These are phyloP conservation scores for Hydrocynus forskahlii DNA, from an alignment of 2,797 vertebrate species.

Conservation along the genomic window DNA sequence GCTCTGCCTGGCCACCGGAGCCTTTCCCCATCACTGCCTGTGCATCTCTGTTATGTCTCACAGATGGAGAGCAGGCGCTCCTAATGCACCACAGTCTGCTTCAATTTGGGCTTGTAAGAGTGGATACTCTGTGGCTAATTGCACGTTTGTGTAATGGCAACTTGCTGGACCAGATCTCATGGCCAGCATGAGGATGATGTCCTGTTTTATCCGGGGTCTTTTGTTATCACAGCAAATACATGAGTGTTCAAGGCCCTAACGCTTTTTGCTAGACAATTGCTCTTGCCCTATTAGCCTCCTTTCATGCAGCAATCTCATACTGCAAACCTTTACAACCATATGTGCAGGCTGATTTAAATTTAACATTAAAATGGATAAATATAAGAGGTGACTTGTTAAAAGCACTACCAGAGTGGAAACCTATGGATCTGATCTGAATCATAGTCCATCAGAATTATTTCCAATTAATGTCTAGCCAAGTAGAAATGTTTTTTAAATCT, in stretches of 20 bases:
- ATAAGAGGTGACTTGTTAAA: constrained; percentile 6
- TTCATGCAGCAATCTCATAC: not conserved
- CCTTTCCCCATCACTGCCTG: constrained; percentile 59
- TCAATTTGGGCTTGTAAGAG: constrained; percentile 57
- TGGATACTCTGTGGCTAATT: constrained; percentile 57
- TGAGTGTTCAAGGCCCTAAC: constrained; percentile 22
- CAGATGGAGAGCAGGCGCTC: constrained; percentile 61
- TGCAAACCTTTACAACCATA: constrained; percentile 18
- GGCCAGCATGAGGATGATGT: constrained; percentile 44
- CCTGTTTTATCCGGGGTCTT: constrained; percentile 39
- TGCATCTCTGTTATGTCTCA: constrained; percentile 60
- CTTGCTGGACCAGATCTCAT: constrained; percentile 50
- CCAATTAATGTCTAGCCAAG: not conserved
- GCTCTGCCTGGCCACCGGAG: constrained; percentile 53
- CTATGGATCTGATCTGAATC: constrained; percentile 32
- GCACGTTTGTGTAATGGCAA: constrained; percentile 50
- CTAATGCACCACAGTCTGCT: constrained; percentile 61
- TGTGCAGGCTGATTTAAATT: constrained; percentile 34
- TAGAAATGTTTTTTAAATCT: not conserved
- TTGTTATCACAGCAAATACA: constrained; percentile 17
- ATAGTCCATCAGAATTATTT: constrained; percentile 12
- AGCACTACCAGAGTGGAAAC: not conserved
- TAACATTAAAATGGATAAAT: constrained; percentile 28
- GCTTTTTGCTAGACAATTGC: constrained; percentile 29
- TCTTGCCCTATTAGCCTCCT: constrained; percentile 11